phyloP scores from a whole-genome alignment of 2,797 vertebrate genomes.

The Melanotaenia parkinsoni region DNA sequence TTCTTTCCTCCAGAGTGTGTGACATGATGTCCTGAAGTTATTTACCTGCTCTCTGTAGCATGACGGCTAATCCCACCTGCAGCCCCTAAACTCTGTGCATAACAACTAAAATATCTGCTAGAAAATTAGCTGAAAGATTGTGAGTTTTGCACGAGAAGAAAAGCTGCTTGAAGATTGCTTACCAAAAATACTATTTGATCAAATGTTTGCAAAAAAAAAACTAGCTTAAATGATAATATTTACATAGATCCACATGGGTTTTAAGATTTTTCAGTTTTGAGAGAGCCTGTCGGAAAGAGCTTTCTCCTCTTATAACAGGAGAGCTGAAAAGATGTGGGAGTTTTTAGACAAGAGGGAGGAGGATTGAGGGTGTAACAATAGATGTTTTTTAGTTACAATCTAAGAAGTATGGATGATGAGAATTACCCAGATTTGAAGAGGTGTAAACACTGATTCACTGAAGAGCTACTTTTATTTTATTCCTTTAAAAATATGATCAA shows the following conservation, averaged over 20 bases:
- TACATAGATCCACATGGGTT: neutral
- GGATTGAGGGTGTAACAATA: constrained; percentile 5
- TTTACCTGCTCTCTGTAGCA: constrained; percentile 71
- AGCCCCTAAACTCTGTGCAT: constrained; percentile 35
- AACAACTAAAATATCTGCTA: constrained; percentile 37
- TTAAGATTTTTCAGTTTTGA: neutral
- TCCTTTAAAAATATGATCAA: neutral
- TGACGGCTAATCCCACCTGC: constrained; percentile 68
- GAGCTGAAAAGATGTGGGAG: constrained; percentile 15
- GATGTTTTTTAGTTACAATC: neutral
- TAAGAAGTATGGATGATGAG: neutral
- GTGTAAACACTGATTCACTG: neutral
- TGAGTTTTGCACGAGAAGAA: constrained; percentile 2
- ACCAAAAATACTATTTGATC: neutral
- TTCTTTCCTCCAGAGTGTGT: constrained; percentile 52
- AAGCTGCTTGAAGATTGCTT: neutral
- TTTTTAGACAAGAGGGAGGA: neutral
- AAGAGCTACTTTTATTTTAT: neutral
- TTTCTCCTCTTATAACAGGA: neutral
- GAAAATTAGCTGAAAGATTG: constrained; percentile 20
- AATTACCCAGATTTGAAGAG: neutral
- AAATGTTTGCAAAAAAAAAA: constrained; percentile 1
- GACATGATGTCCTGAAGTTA: constrained; percentile 73
- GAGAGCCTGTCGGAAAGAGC: neutral
- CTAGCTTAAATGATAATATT: neutral